phyloP scores from a whole-genome alignment of 2,888 invertebrate genomes.

The Pseudococcus longispinus region DNA sequence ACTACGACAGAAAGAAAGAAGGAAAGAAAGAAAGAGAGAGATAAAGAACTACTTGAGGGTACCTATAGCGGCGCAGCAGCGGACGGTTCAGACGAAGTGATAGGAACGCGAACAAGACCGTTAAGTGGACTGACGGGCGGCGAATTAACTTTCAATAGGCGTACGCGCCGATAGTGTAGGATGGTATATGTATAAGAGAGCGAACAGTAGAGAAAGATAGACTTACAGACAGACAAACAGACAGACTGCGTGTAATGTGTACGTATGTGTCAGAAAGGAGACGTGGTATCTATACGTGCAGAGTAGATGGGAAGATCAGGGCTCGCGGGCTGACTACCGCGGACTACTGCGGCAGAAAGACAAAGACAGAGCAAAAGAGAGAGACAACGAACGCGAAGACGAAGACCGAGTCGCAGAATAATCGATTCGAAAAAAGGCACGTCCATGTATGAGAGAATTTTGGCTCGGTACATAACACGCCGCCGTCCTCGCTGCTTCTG shows the following conservation, averaged over 20 bases:
- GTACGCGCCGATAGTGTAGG: neutral
- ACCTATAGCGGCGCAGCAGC: neutral
- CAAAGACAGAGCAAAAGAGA: neutral
- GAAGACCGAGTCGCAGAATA: neutral
- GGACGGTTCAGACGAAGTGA: neutral
- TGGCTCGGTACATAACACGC: neutral
- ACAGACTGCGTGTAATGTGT: neutral
- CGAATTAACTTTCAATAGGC: constrained; percentile 23
- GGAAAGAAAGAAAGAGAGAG: neutral
- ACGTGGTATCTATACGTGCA: neutral
- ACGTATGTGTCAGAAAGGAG: neutral
- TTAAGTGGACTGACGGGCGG: constrained; percentile 8
- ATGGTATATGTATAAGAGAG: neutral
- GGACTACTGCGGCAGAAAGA: neutral
- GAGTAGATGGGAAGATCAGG: neutral
- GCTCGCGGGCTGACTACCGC: neutral
- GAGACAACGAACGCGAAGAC: neutral
- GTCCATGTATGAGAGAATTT: constrained; percentile 23
- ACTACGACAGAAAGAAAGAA: neutral
- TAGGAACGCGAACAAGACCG: neutral
- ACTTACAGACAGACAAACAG: neutral
- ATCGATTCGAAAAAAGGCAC: constrained; percentile 28
- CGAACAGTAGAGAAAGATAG: neutral
- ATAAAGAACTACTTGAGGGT: neutral
- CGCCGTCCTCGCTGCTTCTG: neutral